Evolutionary conservation across 2,113 vertebrate genomes (phyloP).

Genomic region (Prinia subflava): DNA sequence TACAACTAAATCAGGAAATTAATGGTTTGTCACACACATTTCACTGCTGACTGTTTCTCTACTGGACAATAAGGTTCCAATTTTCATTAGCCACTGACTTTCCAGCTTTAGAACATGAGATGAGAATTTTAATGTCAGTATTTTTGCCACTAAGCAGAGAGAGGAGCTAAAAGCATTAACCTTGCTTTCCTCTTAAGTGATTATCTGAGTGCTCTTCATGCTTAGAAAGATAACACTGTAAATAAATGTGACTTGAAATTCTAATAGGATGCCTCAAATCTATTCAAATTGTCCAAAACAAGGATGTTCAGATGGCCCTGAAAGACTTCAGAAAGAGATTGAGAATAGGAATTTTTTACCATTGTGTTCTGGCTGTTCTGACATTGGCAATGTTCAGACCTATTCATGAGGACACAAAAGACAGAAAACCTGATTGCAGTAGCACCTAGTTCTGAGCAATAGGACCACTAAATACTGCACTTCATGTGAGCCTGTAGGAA

Average conservation of each 20-base stretch:
- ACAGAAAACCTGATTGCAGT: slow-evolving; percentile 14
- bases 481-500: background rate
- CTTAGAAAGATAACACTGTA: background rate
- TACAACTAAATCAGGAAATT: background rate
- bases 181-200: background rate
- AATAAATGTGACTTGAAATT: slow-evolving; percentile 13
- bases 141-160: background rate
- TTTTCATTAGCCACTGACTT: background rate
- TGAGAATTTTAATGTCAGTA: background rate
- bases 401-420: slow-evolving; percentile 41
- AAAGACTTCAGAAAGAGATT: background rate
- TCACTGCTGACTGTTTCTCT: background rate
- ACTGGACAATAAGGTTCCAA: background rate
- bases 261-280: background rate
- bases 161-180: background rate
- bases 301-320: background rate
- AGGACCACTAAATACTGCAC: background rate
- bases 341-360: background rate
- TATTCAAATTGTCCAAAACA: background rate
- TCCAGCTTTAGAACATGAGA: background rate
- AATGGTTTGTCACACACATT: background rate
- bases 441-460: background rate
- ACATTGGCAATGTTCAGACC: background rate
- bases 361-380: slow-evolving; percentile 9
- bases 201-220: background rate